Evolutionary conservation across 2,797 vertebrate species (phyloP).

Genomic region (Enteromius trimaculatus): DNA sequence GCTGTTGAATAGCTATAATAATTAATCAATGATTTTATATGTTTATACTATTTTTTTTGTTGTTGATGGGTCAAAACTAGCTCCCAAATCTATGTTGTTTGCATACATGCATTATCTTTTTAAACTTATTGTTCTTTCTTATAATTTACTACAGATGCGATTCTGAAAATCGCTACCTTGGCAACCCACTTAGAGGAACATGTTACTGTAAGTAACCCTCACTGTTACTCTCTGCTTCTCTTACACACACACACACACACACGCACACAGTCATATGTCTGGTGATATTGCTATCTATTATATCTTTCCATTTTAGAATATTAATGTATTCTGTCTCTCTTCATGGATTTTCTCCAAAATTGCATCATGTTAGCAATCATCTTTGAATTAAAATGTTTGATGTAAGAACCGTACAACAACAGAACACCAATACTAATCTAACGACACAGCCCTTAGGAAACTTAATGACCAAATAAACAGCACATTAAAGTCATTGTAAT

Average conservation of each 20-base stretch:
- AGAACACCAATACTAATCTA: not conserved
- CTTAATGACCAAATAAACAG: not conserved
- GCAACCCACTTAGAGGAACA: conserved; percentile 92
- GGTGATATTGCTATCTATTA: not conserved
- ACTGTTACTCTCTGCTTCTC: conserved; percentile 26
- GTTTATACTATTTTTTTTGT: not conserved
- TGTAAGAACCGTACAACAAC: not conserved
- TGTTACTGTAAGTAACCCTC: conserved; percentile 90
- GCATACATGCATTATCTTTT: not conserved
- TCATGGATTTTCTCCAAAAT: not conserved
- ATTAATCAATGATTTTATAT: not conserved
- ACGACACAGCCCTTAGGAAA: not conserved
- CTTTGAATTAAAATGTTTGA: not conserved
- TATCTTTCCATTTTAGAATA: not conserved
- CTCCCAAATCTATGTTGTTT: not conserved
- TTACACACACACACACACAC: no score
- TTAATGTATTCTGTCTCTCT: not conserved
- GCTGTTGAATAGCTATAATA: not conserved
- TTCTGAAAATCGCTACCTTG: conserved; percentile 95
- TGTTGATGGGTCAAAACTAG: not conserved
- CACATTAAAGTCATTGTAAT: not conserved
- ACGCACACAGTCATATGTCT: not conserved
- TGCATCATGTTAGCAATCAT: not conserved
- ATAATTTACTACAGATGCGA: conserved; percentile 83
- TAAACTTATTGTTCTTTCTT: conserved; percentile 10